Percentiles rank a stretch among this genome's conserved stretches.
Evolutionary conservation across 64 coral and sea anemone species (phyloP).

Genomic region (Exaiptasia diaphana): DNA sequence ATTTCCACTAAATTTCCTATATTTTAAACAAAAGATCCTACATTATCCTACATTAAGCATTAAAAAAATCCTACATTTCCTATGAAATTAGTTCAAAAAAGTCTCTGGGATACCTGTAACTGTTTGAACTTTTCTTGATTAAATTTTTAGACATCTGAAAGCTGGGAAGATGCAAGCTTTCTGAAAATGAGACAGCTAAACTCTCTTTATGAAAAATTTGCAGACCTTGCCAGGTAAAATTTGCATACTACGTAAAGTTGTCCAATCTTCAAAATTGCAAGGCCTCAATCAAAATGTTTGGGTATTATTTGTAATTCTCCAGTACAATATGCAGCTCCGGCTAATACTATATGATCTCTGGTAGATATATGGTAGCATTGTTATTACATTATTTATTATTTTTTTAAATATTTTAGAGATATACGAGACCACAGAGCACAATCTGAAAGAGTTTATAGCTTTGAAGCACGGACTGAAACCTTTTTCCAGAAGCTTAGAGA

Average conservation of each 20-base stretch:
- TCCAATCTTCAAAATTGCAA: neutral
- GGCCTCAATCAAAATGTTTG: no score
- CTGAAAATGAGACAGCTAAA: conserved; percentile 7
- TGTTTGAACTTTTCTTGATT: no score
- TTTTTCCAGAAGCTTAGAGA: conserved; percentile 1
- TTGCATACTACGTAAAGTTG: neutral
- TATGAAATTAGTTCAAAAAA: no score
- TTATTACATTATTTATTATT: neutral
- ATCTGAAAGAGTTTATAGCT: neutral
- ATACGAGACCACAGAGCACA: neutral
- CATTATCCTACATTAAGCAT: no score
- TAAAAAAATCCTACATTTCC: no score
- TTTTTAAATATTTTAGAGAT: neutral
- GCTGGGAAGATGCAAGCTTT: neutral
- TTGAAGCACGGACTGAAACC: neutral
- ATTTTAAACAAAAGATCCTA: no score
- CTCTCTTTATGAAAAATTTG: conserved; percentile 10
- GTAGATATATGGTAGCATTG: neutral
- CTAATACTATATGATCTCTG: neutral
- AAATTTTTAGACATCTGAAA: conserved; percentile 2
- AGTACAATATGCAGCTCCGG: no score
- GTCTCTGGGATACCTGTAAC: no score
- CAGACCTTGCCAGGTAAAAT: conserved; percentile 1
- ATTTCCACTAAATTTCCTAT: no score
- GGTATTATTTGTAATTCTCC: no score